Evolutionary conservation across 2,797 vertebrate genomes (phyloP), one percentile per base, ranked within the genome.

Genomic region (Semaprochilodus insignis): DNA sequence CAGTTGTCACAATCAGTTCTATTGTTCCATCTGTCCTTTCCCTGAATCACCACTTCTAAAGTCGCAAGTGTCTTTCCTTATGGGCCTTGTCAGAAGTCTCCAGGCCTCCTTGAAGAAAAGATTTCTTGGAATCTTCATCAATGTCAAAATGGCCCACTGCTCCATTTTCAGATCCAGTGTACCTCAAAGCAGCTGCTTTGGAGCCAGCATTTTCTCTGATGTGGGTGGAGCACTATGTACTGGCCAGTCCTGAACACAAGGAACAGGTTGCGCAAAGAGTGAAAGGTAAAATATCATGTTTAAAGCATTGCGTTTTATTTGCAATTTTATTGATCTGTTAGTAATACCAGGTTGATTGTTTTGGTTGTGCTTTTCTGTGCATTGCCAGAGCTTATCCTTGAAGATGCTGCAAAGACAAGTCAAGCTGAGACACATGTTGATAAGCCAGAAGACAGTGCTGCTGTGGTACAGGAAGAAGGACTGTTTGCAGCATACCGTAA

Each of bases 41-140:
- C 36, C 80, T 89, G 1, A 89, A 87, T 51, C 72, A 81, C 77
- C 86, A 89, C 74, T 70, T 51, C 81, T 77, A 67, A 87, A 87
- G 80, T 25, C 66, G 40, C 73, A 87, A 82, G 85, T 85, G 8
- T 0, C 70, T 81, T 82, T 83, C 78, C 80, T 87, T 52, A 85
- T 76, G 0, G 31, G 80, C 78, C 65, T 88, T 14, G 85, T 88
- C 66, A 87, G 66, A 54, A 75, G 71, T 79, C 86, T 89, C n/a
- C 85, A 88, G 77, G 66, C 77, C 48, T 86, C 85, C 48, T 73
- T 85, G 70, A 81, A 86, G 51, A 51, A 51, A 11, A 85, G 82
- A 88, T 87, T 89, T 83, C 60, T 78, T 80, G 87, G 84, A 40
- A 88, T 90, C 57, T 89, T 89, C 74, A 85, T 88, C 17, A 88